Conservation (phyloP, 2,113 vertebrate species). For the Prietella phreatophila region DNA sequence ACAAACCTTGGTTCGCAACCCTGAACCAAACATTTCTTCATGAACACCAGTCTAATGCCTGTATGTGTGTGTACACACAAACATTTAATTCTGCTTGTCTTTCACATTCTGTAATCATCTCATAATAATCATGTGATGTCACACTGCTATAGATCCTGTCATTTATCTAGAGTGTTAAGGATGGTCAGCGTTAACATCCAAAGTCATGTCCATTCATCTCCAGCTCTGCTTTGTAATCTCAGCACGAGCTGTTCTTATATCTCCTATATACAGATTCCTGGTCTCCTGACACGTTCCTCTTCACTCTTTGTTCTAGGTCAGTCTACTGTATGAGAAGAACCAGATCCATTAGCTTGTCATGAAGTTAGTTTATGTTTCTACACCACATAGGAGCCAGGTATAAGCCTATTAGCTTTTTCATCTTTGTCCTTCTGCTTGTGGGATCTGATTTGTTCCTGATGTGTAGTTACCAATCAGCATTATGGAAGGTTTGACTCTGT, state of each 20-base stretch:
- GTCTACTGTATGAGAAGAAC: background rate
- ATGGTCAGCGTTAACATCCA: background rate
- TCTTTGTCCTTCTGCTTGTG: background rate
- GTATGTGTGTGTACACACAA: background rate
- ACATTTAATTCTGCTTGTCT: background rate
- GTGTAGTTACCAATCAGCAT: constrained; percentile 9
- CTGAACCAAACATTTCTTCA: background rate
- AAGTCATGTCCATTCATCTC: constrained; percentile 1
- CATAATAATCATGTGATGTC: constrained; percentile 4
- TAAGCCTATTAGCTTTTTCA: background rate
- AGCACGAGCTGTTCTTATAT: background rate
- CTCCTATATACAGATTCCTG: constrained; percentile 6
- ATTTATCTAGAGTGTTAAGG: background rate
- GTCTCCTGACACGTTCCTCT: background rate
- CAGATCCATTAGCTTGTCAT: constrained; percentile 9
- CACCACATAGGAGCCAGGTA: background rate
- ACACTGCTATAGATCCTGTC: background rate
- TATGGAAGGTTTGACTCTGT: background rate
- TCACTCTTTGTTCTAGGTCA: constrained; percentile 13
- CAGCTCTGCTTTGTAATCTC: background rate
- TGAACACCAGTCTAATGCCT: background rate
- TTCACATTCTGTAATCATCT: background rate
- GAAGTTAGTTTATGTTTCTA: background rate
- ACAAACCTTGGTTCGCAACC: background rate
- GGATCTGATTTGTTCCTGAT: background rate